Evolutionary conservation across 1,140 invertebrate genomes (phyloP).

Genomic region (Diprion similis): DNA sequence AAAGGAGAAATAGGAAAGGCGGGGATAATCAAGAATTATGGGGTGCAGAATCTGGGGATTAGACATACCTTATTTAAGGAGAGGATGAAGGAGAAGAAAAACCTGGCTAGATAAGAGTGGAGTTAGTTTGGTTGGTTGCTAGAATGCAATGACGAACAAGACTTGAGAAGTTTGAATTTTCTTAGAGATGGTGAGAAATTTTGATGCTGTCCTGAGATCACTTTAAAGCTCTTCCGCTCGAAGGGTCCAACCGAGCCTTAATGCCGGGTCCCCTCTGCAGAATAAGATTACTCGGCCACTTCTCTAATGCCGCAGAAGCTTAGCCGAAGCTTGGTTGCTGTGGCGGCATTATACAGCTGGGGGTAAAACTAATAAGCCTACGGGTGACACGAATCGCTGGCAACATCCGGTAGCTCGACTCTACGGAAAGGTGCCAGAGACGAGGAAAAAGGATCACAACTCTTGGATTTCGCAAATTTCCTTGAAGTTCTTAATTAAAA

Average conservation of each 20-base stretch:
- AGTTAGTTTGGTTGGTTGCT: neutral
- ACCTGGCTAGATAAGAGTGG: neutral
- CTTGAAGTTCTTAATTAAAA: neutral
- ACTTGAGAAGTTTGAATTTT: neutral
- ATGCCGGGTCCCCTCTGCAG: neutral
- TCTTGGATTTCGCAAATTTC: neutral
- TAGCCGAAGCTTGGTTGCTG: neutral
- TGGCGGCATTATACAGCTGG: neutral
- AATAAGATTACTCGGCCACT: constrained; percentile 5
- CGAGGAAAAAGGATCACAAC: neutral
- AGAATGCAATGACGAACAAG: no score
- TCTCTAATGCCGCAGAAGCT: neutral
- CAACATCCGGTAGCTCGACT: neutral
- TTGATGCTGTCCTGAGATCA: neutral
- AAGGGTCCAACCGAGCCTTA: neutral
- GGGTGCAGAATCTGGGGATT: neutral
- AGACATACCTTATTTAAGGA: neutral
- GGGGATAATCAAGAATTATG: neutral
- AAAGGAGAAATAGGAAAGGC: neutral
- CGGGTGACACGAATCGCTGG: neutral
- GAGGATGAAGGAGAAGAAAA: neutral
- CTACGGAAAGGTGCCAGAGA: neutral
- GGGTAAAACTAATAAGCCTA: constrained; percentile 1
- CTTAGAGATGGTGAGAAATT: neutral
- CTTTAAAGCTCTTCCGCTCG: neutral